Base-by-base conservation (phyloP, 2,797 vertebrate genomes). In the Remorina albescens region DNA sequence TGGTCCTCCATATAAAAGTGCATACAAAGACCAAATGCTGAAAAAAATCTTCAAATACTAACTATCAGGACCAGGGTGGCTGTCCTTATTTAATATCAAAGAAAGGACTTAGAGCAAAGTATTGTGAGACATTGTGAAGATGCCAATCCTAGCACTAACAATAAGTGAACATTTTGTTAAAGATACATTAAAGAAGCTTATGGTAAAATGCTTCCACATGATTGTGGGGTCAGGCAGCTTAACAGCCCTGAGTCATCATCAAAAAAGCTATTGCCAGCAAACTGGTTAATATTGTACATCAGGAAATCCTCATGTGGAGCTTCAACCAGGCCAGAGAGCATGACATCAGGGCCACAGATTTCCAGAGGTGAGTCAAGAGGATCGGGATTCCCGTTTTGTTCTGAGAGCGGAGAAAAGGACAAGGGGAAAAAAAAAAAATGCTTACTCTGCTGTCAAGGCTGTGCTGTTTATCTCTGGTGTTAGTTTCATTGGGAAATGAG, bases 201-300 rank as follows among this genome's bases (percentile, higher is more conserved):
- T 15, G 71, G 80, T 30, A 78, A 86, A 37, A 76, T 68, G 42
- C 69, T 62, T 71, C 64, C 85, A 49, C 86, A 89, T 21, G 84
- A 12, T 36, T 87, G 85, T 42, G 32, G 39, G 7, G 39, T 0
- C 13, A 65, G 30, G 12, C 8, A 26, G 32, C 44, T n/a, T 8
- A 86, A 66, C 8, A 76, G 61, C 6, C 0, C 13, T 0, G 16
- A 3, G 0, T 71, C 87, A 21, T 53, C 44, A 18, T 49, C 46
- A 6, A 81, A 21, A 6, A 78, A 4, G 41, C 59, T 69, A 21
- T 16, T 0, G 28, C 36, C 42, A 30, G 1, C 0, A 10, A 90
- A 66, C 8, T 55, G 0, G 60, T 41, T 63, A 8, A 78, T 23
- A 78, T 74, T 67, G 19, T 41, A 74, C 37, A 65, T 34, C 54